These are phyloP conservation scores for Oxycera nigricornis DNA, from an alignment of 2,888 invertebrate genomes.

Conservation along the genomic window DNA sequence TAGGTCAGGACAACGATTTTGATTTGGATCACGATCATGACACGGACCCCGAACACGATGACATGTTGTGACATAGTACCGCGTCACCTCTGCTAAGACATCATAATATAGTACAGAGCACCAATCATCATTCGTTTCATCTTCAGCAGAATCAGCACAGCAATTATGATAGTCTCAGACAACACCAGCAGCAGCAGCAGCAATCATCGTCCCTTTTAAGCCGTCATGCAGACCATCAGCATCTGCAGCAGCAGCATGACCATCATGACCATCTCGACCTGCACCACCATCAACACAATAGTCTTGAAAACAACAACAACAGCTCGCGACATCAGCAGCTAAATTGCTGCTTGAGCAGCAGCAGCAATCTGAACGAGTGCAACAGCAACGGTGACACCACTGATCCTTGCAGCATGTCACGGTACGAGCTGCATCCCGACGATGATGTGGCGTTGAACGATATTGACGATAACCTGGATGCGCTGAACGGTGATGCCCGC, in stretches of 20 bases:
- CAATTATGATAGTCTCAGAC: too few relatives aligned
- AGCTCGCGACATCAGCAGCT: slow-evolving; percentile 34
- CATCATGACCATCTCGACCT: slow-evolving; percentile 27
- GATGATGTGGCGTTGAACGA: slow-evolving; percentile 39
- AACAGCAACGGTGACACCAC: slow-evolving; percentile 31
- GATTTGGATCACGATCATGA: slow-evolving; percentile 54
- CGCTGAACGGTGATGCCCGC: slow-evolving; percentile 41
- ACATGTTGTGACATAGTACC: slow-evolving; percentile 52
- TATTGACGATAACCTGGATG: slow-evolving; percentile 41
- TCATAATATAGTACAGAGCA: slow-evolving; percentile 35
- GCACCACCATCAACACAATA: slow-evolving; percentile 19
- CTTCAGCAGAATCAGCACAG: neutral
- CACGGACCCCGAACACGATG: slow-evolving; percentile 49
- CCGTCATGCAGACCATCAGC: slow-evolving; percentile 19
- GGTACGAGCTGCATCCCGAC: slow-evolving; percentile 10
- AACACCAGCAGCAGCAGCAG: slow-evolving; percentile 45
- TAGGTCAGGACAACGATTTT: slow-evolving; percentile 57
- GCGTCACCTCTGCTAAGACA: slow-evolving; percentile 36
- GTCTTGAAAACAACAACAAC: slow-evolving; percentile 41
- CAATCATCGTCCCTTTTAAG: slow-evolving; percentile 37
- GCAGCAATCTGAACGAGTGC: slow-evolving; percentile 8
- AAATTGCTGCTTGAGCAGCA: slow-evolving; percentile 38
- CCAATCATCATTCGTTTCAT: slow-evolving; percentile 11
- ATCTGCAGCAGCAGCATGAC: slow-evolving; percentile 38
- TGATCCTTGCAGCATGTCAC: slow-evolving; percentile 33